These are phyloP conservation scores for Fregetta grallaria DNA, from an alignment of 2,113 vertebrate genomes.

Conservation along the genomic window DNA sequence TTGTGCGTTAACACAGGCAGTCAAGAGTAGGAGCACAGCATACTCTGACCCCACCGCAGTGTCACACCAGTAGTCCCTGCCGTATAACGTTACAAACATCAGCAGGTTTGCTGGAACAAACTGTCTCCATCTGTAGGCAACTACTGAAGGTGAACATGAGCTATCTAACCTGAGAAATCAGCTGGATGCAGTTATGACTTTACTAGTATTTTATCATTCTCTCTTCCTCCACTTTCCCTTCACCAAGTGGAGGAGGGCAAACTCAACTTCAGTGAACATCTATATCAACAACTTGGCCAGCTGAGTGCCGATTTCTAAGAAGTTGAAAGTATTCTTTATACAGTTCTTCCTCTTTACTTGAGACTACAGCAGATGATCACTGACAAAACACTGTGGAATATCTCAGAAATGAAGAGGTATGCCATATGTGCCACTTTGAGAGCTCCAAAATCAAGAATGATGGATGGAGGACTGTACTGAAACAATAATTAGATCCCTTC, in stretches of 20 bases:
- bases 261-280: neutral
- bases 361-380: neutral
- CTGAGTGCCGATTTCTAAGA: neutral
- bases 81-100: neutral
- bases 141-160: neutral
- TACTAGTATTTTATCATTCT: neutral
- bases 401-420: neutral
- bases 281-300: neutral
- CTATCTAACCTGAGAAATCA: neutral
- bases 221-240: neutral
- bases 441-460: neutral
- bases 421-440: neutral
- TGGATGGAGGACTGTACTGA: neutral
- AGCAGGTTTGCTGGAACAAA: neutral
- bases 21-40: neutral
- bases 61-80: neutral
- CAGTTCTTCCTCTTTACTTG: neutral
- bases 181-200: neutral
- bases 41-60: neutral
- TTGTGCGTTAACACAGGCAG: neutral
- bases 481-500: neutral
- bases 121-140: neutral
- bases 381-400: neutral
- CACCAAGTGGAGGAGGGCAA: neutral
- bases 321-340: neutral